Percentiles rank a stretch among this genome's conserved stretches.
Conservation (phyloP, 2,888 invertebrate genomes). For the Lithophane socia region DNA sequence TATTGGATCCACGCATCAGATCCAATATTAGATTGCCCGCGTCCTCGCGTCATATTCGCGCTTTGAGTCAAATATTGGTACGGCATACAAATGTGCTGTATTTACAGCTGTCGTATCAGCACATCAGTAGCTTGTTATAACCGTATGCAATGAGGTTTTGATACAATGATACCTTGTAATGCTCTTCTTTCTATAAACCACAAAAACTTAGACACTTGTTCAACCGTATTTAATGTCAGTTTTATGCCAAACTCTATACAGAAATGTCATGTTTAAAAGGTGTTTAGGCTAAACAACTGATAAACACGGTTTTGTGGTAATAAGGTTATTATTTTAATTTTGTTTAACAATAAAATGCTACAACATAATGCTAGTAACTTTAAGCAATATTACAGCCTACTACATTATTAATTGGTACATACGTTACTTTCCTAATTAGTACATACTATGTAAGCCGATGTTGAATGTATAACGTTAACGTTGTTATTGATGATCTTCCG, state of each 20-base stretch:
- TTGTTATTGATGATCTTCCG: background rate
- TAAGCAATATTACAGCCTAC: too few relatives aligned
- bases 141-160: background rate
- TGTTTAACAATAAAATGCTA: too few relatives aligned
- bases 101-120: background rate
- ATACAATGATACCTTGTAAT: background rate
- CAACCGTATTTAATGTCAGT: too few relatives aligned
- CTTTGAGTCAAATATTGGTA: slow-evolving; percentile 38
- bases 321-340: background rate
- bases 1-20: slow-evolving; percentile 13
- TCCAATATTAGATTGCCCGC: slow-evolving; percentile 33
- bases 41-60: slow-evolving; percentile 1
- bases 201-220: too few relatives aligned
- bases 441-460: background rate
- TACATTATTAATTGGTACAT: background rate
- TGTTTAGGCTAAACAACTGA: too few relatives aligned
- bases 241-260: too few relatives aligned
- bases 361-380: too few relatives aligned
- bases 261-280: too few relatives aligned
- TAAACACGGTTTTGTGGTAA: too few relatives aligned
- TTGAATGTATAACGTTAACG: background rate
- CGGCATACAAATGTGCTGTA: background rate
- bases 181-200: too few relatives aligned
- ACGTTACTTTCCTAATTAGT: background rate
- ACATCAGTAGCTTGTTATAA: background rate